phyloP scores from a whole-genome alignment of 2,113 vertebrate species.

The Barbus barbus region DNA sequence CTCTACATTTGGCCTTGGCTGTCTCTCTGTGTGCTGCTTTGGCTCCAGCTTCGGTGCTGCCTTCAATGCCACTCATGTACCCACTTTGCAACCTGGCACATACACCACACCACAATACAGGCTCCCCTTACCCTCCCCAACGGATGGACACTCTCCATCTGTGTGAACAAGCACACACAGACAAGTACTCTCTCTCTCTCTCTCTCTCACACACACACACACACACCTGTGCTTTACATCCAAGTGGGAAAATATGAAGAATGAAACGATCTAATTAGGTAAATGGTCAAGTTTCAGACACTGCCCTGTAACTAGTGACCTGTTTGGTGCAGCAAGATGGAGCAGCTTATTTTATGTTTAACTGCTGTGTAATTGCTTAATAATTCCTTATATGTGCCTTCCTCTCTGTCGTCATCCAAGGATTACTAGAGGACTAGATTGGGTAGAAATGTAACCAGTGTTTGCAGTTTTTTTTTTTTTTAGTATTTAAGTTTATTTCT shows the following conservation, averaged over 20 bases:
- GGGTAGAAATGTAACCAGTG: background rate
- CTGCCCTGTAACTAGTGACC: background rate
- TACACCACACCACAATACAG: conserved; percentile 18
- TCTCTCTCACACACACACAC: background rate
- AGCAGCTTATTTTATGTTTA: background rate
- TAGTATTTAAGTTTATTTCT: background rate
- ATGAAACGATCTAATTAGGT: background rate
- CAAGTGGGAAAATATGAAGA: background rate
- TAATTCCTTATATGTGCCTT: background rate
- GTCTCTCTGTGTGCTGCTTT: background rate
- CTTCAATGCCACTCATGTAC: conserved; percentile 36
- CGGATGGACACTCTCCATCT: conserved; percentile 45
- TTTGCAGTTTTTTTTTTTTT: background rate
- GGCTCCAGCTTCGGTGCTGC: conserved; percentile 22
- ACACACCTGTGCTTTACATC: conserved; percentile 12
- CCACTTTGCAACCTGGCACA: conserved; percentile 58
- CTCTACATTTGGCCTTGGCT: background rate
- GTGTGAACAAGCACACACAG: conserved; percentile 2
- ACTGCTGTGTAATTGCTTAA: conserved; percentile 13
- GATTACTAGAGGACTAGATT: background rate
- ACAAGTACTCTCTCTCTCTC: background rate
- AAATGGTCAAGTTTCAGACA: background rate
- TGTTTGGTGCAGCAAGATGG: background rate
- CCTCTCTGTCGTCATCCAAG: background rate
- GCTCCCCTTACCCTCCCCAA: conserved; percentile 26